phyloP scores from a whole-genome alignment of 1,140 invertebrate genomes.

The Patella vulgata region DNA sequence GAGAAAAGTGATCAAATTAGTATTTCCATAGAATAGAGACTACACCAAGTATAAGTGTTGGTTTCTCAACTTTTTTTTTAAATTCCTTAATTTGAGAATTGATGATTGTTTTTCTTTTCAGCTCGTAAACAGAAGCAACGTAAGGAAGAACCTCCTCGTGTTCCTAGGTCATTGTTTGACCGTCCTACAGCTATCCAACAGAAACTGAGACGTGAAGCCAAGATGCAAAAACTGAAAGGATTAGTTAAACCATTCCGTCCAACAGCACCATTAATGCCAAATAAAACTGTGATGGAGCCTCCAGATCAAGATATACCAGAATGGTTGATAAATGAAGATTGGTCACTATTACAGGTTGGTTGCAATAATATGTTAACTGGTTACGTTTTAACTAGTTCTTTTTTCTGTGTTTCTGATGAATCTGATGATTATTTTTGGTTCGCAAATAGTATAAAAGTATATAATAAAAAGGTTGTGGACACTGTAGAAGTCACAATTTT shows the following conservation, averaged over 20 bases:
- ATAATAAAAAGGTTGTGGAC: too few species aligned
- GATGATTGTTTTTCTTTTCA: slow-evolving; percentile 18
- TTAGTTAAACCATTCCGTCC: slow-evolving; percentile 59
- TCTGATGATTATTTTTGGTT: too few species aligned
- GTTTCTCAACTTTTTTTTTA: slow-evolving; percentile 17
- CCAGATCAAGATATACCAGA: slow-evolving; percentile 74
- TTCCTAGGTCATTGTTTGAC: slow-evolving; percentile 88
- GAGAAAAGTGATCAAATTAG: too few species aligned
- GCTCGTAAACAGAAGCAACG: slow-evolving; percentile 70
- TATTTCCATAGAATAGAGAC: background rate
- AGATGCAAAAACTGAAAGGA: slow-evolving; percentile 77
- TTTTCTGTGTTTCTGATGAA: background rate
- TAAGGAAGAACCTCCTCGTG: slow-evolving; percentile 80
- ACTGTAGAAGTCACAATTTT: too few species aligned
- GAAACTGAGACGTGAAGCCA: slow-evolving; percentile 81
- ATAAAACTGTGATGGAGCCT: slow-evolving; percentile 52
- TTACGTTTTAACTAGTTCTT: background rate
- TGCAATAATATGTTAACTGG: background rate
- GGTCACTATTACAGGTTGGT: slow-evolving; percentile 77
- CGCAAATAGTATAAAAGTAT: too few species aligned
- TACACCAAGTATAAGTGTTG: background rate
- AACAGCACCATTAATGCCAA: slow-evolving; percentile 66
- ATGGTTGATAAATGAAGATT: slow-evolving; percentile 92
- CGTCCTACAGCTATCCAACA: slow-evolving; percentile 80
- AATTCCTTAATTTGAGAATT: background rate